These are phyloP conservation scores for Ennomos fuscantarius DNA, from an alignment of 2,888 invertebrate genomes.

Conservation along the genomic window DNA sequence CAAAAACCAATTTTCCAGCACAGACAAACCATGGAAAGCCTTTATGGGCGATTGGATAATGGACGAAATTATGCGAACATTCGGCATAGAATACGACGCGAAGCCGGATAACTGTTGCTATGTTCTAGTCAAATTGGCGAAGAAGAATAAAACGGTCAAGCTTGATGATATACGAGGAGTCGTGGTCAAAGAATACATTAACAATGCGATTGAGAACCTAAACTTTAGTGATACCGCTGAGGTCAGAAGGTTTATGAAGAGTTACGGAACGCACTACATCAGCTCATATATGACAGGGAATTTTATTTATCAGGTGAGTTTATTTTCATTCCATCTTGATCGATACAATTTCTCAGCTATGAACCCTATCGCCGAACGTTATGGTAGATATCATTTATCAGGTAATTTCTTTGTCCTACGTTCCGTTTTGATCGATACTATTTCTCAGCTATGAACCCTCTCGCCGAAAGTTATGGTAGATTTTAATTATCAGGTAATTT, in stretches of 20 bases:
- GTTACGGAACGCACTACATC: conserved; percentile 94
- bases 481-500: no score
- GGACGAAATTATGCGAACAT: conserved; percentile 91
- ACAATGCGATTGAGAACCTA: conserved; percentile 86
- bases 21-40: conserved; percentile 93
- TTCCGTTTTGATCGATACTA: no score
- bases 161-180: conserved; percentile 86
- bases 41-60: conserved; percentile 94
- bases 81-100: conserved; percentile 89
- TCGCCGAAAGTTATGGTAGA: no score
- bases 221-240: conserved; percentile 88
- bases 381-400: no score
- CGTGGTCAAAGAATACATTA: conserved; percentile 87
- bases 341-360: no score
- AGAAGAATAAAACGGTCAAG: conserved; percentile 88
- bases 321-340: no score
- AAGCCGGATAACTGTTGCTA: conserved; percentile 91
- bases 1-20: conserved; percentile 53
- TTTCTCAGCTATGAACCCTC: no score
- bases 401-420: no score
- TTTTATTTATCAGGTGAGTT: conserved; percentile 92
- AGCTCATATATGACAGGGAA: conserved; percentile 94
- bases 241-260: conserved; percentile 91
- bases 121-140: conserved; percentile 87
- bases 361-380: no score